These are phyloP conservation scores for Acrobasis suavella DNA, from an alignment of 2,888 invertebrate genomes.

Conservation along the genomic window DNA sequence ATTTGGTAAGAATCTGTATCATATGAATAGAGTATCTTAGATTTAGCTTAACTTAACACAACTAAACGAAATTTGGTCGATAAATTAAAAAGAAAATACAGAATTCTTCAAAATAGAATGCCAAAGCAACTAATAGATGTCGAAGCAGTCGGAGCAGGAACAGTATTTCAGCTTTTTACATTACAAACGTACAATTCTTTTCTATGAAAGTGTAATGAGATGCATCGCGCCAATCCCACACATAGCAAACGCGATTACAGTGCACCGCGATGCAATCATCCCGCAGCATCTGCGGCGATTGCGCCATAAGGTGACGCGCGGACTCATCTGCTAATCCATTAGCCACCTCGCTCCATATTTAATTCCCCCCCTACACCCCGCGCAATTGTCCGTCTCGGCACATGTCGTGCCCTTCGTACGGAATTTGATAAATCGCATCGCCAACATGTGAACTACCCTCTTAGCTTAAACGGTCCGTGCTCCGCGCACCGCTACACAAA, in stretches of 20 bases:
- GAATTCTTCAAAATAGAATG: too few relatives aligned
- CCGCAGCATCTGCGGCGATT: slow-evolving; percentile 66
- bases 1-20: too few relatives aligned
- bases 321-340: slow-evolving; percentile 76
- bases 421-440: slow-evolving; percentile 81
- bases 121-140: too few relatives aligned
- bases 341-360: slow-evolving; percentile 76
- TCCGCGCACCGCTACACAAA: slow-evolving; percentile 42
- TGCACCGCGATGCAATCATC: slow-evolving; percentile 50
- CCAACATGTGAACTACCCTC: slow-evolving; percentile 81
- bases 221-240: slow-evolving; percentile 1
- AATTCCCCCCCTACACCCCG: slow-evolving; percentile 59
- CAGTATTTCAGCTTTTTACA: background rate
- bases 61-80: too few relatives aligned
- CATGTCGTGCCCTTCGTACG: slow-evolving; percentile 78
- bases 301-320: slow-evolving; percentile 67
- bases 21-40: too few relatives aligned
- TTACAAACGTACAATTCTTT: background rate
- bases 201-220: slow-evolving; percentile 2
- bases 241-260: slow-evolving; percentile 35
- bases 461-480: slow-evolving; percentile 72
- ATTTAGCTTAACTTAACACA: too few relatives aligned
- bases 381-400: slow-evolving; percentile 71
- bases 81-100: too few relatives aligned
- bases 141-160: too few relatives aligned